Evolutionary conservation across 2,113 vertebrate species (phyloP).

Genomic region (Anarhynchus alexandrinus): DNA sequence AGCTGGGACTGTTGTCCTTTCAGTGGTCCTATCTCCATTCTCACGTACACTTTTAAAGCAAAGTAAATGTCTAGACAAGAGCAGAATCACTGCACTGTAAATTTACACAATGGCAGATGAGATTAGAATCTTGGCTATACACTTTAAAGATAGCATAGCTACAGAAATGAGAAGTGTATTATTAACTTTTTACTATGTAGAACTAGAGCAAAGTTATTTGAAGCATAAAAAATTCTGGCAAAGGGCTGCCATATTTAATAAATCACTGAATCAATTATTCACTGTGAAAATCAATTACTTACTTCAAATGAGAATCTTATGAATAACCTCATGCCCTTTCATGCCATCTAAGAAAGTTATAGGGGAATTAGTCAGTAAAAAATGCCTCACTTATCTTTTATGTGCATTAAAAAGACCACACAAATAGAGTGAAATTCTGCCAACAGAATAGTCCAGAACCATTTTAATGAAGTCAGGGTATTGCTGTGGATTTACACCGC

Average conservation of each 20-base stretch:
- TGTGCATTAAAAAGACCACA: conserved; percentile 5
- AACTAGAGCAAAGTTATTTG: conserved; percentile 43
- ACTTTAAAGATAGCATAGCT: background rate
- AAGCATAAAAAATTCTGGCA: conserved; percentile 52
- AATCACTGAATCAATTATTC: conserved; percentile 67
- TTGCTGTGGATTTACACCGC: background rate
- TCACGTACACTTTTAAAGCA: background rate
- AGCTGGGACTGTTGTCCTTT: background rate
- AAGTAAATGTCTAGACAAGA: background rate
- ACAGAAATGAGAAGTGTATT: conserved; percentile 11
- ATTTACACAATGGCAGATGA: conserved; percentile 1
- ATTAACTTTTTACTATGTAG: conserved; percentile 49
- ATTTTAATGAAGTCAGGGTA: background rate
- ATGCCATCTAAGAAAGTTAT: conserved; percentile 47
- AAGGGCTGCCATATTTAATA: conserved; percentile 49
- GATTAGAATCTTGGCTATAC: conserved; percentile 4
- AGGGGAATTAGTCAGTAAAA: conserved; percentile 30
- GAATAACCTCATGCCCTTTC: conserved; percentile 58
- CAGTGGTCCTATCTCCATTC: background rate
- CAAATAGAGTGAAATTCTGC: background rate
- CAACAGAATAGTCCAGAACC: conserved; percentile 1
- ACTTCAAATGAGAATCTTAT: conserved; percentile 56
- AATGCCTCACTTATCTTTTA: conserved; percentile 4
- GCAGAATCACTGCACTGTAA: background rate
- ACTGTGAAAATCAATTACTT: conserved; percentile 65